These are phyloP conservation scores for Odobenus rosmarus DNA, from an alignment of 2,113 vertebrate genomes.

Conservation along the genomic window DNA sequence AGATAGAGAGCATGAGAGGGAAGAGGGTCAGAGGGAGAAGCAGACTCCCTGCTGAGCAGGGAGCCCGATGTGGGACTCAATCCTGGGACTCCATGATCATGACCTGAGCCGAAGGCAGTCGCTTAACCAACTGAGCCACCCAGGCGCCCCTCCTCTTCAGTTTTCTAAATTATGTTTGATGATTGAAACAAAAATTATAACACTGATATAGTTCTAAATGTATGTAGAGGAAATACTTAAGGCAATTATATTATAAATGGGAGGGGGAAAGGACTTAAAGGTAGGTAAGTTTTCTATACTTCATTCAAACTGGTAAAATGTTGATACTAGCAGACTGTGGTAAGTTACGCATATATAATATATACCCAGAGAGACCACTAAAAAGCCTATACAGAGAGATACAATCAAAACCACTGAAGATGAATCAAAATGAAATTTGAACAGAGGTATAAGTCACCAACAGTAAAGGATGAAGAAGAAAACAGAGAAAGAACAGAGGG, in stretches of 20 bases:
- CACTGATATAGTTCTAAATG: not conserved
- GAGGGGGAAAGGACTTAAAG: not conserved
- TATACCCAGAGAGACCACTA: not conserved
- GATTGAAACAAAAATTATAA: conserved; percentile 15
- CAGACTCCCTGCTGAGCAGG: too few species aligned
- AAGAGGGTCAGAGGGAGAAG: too few species aligned
- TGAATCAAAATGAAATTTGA: conserved; percentile 34
- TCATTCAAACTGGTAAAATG: conserved; percentile 10
- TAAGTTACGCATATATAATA: not conserved
- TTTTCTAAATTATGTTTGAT: conserved; percentile 38
- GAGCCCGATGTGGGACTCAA: too few species aligned
- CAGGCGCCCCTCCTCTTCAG: not conserved
- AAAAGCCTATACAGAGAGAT: conserved; percentile 1
- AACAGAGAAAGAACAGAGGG: not conserved
- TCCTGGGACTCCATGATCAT: too few species aligned
- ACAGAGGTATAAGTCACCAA: not conserved
- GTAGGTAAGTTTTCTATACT: not conserved
- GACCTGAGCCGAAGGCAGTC: too few species aligned
- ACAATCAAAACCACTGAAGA: not conserved
- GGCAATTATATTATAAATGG: not conserved
- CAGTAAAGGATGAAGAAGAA: not conserved
- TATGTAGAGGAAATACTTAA: not conserved
- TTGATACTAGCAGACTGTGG: not conserved
- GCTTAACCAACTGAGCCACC: too few species aligned
- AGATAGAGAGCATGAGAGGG: too few species aligned